Conservation (phyloP, 2,888 invertebrate genomes). For the Azorinus chamasolen region DNA sequence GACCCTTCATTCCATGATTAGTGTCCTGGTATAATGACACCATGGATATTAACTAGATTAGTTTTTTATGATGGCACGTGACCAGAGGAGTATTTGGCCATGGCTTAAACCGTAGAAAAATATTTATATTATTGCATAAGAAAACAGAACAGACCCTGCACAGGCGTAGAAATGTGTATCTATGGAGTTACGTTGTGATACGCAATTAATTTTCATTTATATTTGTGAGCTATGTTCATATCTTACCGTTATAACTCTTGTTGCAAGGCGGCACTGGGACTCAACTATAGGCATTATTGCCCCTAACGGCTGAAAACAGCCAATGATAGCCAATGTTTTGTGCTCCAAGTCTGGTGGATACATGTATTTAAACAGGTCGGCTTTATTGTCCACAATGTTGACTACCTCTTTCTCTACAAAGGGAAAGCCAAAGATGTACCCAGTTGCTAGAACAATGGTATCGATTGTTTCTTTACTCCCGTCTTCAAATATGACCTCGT, state of each 20-base stretch:
- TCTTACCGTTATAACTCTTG: conserved; percentile 83
- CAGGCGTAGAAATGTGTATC: too few relatives aligned
- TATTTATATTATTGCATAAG: too few relatives aligned
- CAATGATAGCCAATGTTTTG: conserved; percentile 86
- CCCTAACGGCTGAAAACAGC: conserved; percentile 87
- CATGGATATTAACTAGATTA: too few relatives aligned
- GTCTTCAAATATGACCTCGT: conserved; percentile 81
- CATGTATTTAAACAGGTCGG: conserved; percentile 86
- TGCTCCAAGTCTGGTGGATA: conserved; percentile 84
- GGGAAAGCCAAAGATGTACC: conserved; percentile 86
- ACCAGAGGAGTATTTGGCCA: too few relatives aligned
- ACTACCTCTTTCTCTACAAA: conserved; percentile 83
- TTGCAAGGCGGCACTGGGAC: conserved; percentile 87
- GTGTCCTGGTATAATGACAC: too few relatives aligned
- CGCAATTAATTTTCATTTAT: too few relatives aligned
- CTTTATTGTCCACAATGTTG: conserved; percentile 78
- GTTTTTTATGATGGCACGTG: too few relatives aligned
- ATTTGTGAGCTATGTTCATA: too few relatives aligned
- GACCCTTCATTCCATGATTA: too few relatives aligned
- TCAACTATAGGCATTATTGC: conserved; percentile 87
- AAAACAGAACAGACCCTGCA: too few relatives aligned
- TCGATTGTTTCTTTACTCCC: conserved; percentile 81
- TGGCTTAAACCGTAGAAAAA: too few relatives aligned
- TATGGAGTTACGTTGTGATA: too few relatives aligned
- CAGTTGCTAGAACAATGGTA: conserved; percentile 85